Evolutionary conservation across 1,140 invertebrate species (phyloP).

Genomic region (Conus betulinus): DNA sequence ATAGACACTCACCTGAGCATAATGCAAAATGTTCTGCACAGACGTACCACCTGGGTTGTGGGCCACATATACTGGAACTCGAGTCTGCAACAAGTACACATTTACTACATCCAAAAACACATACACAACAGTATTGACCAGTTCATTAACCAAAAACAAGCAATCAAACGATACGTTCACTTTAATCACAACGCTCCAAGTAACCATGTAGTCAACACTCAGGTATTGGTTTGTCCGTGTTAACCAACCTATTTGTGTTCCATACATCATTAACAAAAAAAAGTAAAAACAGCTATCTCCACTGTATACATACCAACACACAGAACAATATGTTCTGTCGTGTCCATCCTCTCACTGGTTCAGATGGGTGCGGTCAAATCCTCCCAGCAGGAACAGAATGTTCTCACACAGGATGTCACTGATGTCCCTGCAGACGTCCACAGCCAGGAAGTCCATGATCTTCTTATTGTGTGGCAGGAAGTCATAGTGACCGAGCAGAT

Average conservation of each 20-base stretch:
- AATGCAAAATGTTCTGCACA: conserved; percentile 83
- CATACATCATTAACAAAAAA: no score
- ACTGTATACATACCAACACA: no score
- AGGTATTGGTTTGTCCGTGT: no score
- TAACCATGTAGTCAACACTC: no score
- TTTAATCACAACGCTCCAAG: no score
- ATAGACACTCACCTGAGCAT: conserved; percentile 73
- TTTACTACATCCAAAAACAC: no score
- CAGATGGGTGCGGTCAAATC: conserved; percentile 60
- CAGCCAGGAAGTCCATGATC: conserved; percentile 54
- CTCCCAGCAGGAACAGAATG: conserved; percentile 65
- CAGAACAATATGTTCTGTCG: no score
- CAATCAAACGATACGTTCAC: no score
- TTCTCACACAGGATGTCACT: conserved; percentile 62
- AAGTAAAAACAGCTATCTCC: no score
- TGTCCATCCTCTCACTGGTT: conserved; percentile 43
- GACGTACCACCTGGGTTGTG: conserved; percentile 91
- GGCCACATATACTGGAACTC: conserved; percentile 81
- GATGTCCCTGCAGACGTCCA: conserved; percentile 50
- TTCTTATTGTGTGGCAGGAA: conserved; percentile 57
- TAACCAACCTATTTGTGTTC: no score
- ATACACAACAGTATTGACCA: no score
- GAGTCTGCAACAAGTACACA: conserved; percentile 47
- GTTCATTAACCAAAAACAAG: no score
- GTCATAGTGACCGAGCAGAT: conserved; percentile 63